A percentile compares a stretch with the other conserved stretches of the same genome.
Evolutionary conservation across 2,888 invertebrate genomes (phyloP).

Genomic region (Liposcelis brunnea): DNA sequence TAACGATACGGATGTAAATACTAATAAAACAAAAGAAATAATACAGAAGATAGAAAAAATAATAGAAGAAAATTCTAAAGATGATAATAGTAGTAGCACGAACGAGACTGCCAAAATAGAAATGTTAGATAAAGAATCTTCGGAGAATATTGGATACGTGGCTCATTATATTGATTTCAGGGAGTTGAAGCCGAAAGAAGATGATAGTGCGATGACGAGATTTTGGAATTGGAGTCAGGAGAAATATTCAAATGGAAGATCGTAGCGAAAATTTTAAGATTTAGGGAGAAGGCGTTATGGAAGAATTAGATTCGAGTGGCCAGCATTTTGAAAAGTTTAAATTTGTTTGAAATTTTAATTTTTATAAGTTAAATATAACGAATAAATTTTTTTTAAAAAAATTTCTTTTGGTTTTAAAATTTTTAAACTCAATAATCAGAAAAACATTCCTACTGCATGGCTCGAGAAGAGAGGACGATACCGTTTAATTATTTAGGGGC

Average conservation of each 20-base stretch:
- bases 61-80: background rate
- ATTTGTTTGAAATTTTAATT: too few relatives aligned
- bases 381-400: too few relatives aligned
- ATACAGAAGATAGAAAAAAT: constrained; percentile 5
- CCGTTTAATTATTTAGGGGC: too few relatives aligned
- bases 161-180: background rate
- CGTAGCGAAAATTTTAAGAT: background rate
- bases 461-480: too few relatives aligned
- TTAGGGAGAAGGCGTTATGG: background rate
- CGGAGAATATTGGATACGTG: background rate
- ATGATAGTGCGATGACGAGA: constrained; percentile 16
- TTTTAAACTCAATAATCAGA: too few relatives aligned
- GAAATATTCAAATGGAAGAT: constrained; percentile 10
- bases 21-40: constrained; percentile 3
- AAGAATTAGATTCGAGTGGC: too few relatives aligned
- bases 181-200: constrained; percentile 3
- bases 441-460: too few relatives aligned
- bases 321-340: too few relatives aligned
- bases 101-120: background rate
- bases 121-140: background rate
- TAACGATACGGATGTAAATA: background rate
- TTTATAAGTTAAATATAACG: too few relatives aligned
- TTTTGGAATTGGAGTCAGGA: constrained; percentile 17
- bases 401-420: too few relatives aligned
- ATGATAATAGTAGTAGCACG: background rate